phyloP scores from a whole-genome alignment of 2,888 invertebrate genomes.

The Chrysolina americana region DNA sequence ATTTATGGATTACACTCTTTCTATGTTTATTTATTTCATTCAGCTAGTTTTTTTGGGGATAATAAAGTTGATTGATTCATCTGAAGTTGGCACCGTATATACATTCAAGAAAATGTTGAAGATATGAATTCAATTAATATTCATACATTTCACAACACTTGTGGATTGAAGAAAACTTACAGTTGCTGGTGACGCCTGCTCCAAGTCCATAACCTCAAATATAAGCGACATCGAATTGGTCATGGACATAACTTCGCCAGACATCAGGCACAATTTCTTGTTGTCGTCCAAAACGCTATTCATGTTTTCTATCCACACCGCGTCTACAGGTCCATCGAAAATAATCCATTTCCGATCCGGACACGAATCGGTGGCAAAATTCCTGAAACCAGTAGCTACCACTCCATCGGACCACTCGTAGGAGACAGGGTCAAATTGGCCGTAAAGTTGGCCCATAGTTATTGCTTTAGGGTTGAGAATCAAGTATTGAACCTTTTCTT shows the following conservation, averaged over 20 bases:
- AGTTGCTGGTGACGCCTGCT: slow-evolving; percentile 89
- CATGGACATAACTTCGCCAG: slow-evolving; percentile 91
- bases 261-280: slow-evolving; percentile 88
- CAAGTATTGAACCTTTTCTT: slow-evolving; percentile 78
- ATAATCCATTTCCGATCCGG: slow-evolving; percentile 91
- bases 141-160: no score
- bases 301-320: slow-evolving; percentile 93
- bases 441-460: slow-evolving; percentile 93
- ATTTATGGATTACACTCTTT: no score
- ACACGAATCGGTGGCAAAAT: slow-evolving; percentile 81
- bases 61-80: no score
- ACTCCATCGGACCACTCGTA: slow-evolving; percentile 95
- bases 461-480: slow-evolving; percentile 95
- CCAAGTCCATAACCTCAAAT: slow-evolving; percentile 89
- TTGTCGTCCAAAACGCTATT: slow-evolving; percentile 92
- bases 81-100: no score
- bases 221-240: slow-evolving; percentile 87
- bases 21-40: no score
- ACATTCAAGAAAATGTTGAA: no score
- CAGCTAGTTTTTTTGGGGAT: no score
- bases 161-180: slow-evolving; percentile 68
- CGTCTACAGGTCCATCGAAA: slow-evolving; percentile 93
- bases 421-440: slow-evolving; percentile 89
- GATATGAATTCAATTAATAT: no score
- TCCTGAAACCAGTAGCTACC: slow-evolving; percentile 84